A percentile compares a stretch with the other conserved stretches of the same genome.
phyloP scores from a whole-genome alignment of 2,113 vertebrate genomes.

The Parus major region DNA sequence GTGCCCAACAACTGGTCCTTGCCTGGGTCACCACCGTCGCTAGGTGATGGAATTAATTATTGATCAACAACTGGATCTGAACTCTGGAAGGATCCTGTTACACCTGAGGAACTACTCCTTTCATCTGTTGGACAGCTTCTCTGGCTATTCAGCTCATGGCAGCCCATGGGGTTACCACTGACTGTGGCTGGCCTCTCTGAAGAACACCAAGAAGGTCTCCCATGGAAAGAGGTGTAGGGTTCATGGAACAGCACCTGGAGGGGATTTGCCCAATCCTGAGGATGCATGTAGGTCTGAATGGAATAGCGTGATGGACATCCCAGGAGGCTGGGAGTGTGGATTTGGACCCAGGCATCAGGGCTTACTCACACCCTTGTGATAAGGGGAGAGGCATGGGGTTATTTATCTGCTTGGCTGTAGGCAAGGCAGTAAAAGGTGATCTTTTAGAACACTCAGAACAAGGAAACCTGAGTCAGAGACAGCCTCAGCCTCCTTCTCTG shows the following conservation, averaged over 20 bases:
- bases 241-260: not conserved
- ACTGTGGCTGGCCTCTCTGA: not conserved
- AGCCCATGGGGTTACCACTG: not conserved
- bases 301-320: not conserved
- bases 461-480: constrained; percentile 15
- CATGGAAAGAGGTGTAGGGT: not conserved
- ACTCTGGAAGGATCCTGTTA: not conserved
- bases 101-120: not conserved
- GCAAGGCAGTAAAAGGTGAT: constrained; percentile 40
- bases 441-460: not conserved
- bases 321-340: not conserved
- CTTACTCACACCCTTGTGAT: not conserved
- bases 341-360: not conserved
- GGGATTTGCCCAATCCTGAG: not conserved
- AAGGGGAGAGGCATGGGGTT: not conserved
- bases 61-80: not conserved
- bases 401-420: constrained; percentile 28
- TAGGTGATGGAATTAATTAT: not conserved
- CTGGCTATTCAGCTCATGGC: accelerated
- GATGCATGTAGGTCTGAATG: not conserved
- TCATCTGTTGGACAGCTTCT: not conserved
- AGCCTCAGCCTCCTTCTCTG: not conserved
- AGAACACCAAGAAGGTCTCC: not conserved
- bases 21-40: accelerated
- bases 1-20: not conserved